Conservation (phyloP, 2,797 vertebrate genomes). For the Lophotriccus pileatus region DNA sequence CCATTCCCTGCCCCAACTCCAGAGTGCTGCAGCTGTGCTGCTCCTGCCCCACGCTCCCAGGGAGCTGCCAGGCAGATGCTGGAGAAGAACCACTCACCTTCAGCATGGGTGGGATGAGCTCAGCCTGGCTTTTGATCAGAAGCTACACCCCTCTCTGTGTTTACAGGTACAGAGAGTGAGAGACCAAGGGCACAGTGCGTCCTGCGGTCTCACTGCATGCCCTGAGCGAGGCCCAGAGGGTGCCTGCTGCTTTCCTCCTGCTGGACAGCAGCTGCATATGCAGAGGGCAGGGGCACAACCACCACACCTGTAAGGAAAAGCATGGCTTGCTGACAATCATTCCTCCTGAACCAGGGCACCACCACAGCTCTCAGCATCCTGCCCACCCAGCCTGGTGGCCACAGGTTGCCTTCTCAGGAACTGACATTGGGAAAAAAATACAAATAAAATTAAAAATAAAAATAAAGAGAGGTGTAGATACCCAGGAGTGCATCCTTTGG, state of each 20-base stretch:
- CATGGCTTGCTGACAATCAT: fast-evolving
- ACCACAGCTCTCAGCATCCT: not conserved
- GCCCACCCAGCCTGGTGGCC: not conserved
- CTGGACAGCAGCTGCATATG: not conserved
- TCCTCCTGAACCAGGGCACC: not conserved
- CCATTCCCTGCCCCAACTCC: fast-evolving
- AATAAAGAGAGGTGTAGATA: not conserved
- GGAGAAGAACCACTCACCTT: not conserved
- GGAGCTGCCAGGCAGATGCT: not conserved
- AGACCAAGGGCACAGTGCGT: fast-evolving
- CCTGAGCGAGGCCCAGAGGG: fast-evolving
- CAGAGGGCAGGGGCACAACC: not conserved
- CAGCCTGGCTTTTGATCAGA: not conserved
- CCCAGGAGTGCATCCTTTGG: not conserved
- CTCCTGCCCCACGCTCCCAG: not conserved
- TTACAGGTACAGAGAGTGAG: not conserved
- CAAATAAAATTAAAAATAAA: not conserved
- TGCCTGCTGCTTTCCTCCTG: not conserved
- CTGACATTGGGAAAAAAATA: not conserved
- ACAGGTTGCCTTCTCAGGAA: not conserved
- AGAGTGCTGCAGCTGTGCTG: fast-evolving
- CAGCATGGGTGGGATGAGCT: not conserved
- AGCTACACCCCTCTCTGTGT: not conserved
- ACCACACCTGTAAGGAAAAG: not conserved
- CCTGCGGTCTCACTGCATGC: not conserved